phyloP scores from a whole-genome alignment of 2,797 vertebrate species.

The Rhinoraja longicauda region DNA sequence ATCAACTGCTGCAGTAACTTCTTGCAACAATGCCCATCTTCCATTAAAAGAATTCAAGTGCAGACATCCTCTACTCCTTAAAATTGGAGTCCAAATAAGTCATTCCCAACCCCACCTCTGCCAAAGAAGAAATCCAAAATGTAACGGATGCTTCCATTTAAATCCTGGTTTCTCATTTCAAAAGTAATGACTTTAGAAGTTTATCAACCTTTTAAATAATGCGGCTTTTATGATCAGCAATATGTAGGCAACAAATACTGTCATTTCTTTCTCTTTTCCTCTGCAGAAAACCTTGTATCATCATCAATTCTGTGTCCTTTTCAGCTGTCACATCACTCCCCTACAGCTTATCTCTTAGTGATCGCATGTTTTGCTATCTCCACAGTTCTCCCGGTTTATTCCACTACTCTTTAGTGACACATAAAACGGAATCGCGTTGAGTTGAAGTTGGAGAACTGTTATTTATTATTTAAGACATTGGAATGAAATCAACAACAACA shows the following conservation, averaged over 20 bases:
- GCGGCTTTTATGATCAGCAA: neutral
- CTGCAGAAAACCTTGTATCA: neutral
- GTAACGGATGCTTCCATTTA: neutral
- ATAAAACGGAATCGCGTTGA: conserved; percentile 31
- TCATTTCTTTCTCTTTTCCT: neutral
- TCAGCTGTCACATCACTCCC: conserved; percentile 3
- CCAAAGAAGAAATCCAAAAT: too few relatives aligned
- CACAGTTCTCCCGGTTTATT: conserved; percentile 33
- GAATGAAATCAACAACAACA: neutral
- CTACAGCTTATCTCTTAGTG: conserved; percentile 23
- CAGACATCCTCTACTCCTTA: too few relatives aligned
- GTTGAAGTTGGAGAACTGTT: neutral
- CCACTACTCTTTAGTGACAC: conserved; percentile 24
- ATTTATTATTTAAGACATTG: conserved; percentile 24
- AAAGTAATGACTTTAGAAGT: neutral
- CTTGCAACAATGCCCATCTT: too few relatives aligned
- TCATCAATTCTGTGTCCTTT: neutral
- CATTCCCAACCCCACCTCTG: too few relatives aligned
- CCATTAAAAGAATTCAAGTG: too few relatives aligned
- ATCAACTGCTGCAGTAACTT: too few relatives aligned
- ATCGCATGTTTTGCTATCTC: conserved; percentile 33
- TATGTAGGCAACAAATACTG: neutral
- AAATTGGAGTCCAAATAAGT: too few relatives aligned
- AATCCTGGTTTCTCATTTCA: neutral
- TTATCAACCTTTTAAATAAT: neutral